These are phyloP conservation scores for Andinoacara biseriatus DNA, from an alignment of 2,113 vertebrate genomes.

Conservation along the genomic window DNA sequence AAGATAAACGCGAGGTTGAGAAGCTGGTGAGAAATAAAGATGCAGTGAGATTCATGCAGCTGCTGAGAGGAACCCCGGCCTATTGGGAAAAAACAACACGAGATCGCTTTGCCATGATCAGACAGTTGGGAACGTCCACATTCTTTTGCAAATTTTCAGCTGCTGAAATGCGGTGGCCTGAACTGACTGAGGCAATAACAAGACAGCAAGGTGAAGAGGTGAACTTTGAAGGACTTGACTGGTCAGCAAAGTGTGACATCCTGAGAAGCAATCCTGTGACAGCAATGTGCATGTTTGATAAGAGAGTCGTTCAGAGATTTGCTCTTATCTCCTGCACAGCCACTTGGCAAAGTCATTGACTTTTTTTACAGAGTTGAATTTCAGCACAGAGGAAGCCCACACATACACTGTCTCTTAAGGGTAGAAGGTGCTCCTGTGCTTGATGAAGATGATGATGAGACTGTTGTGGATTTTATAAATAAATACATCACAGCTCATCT, in stretches of 20 bases:
- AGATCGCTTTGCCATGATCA: neutral
- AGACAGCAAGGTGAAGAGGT: neutral
- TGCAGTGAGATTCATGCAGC: neutral
- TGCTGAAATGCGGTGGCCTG: too few species aligned
- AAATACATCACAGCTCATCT: conserved; percentile 24
- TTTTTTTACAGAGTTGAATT: neutral
- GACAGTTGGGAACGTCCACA: neutral
- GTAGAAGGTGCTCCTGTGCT: too few species aligned
- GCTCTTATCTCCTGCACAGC: neutral
- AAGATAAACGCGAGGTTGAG: neutral
- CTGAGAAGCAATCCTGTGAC: conserved; percentile 24
- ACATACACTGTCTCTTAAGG: too few species aligned
- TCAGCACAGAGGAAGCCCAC: too few species aligned
- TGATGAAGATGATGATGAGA: too few species aligned
- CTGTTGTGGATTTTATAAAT: too few species aligned
- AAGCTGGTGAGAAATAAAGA: neutral
- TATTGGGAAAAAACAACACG: neutral
- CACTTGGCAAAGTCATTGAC: neutral
- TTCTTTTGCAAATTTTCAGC: too few species aligned
- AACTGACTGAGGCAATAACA: neutral
- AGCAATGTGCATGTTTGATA: conserved; percentile 27
- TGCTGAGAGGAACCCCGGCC: neutral
- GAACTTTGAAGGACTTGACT: neutral
- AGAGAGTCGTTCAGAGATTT: conserved; percentile 12
- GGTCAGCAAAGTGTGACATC: conserved; percentile 25